Evolutionary conservation across 2,888 invertebrate species (phyloP), one percentile per base, ranked within the genome.

Genomic region (Criorhina ranunculi): DNA sequence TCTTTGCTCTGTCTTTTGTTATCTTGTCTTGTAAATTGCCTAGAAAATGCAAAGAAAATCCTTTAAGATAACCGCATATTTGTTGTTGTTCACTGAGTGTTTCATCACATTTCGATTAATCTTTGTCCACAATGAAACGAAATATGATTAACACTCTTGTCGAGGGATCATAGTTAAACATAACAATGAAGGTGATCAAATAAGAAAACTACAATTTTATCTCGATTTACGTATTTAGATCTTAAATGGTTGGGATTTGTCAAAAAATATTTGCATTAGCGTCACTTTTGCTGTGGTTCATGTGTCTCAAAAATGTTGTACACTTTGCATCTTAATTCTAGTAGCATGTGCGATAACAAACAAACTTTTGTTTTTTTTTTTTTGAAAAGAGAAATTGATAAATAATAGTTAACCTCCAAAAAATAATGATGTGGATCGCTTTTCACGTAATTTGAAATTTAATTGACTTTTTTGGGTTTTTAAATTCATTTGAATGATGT

Each of bases 21-120:
- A 67, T 67, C 67, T 69, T 67, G 46, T 49, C 59, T 55, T 73
- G 55, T 64, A 55, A 66, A 72, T 53, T 31, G 62, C 31, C 31
- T 17, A 12, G 55, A 40, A 69, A 57, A 62, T 67, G 33, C 49
- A 24, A 55, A 55, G 42, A 46, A 62, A 40, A 57, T 57, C 8
- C 42, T 42, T 44, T 33, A 57, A 44, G 72, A 73, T 67, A 51
- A 17, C 19, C 11, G 9, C 11, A 15, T 9, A 9, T 8, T 40
- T 55, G 19, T 57, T 35, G 44, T 37, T 62, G 19, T 31, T 1
- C 40, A 49, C 17, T n/a, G 40, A 49, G 57, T 51, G 60, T 67
- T 78, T 53, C 55, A 49, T 37, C 44, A 77, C 66, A 51, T 72
- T 73, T 60, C 49, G 53, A 79, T 67, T 62, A 79, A 79, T 79